These are phyloP conservation scores for Chelon auratus DNA, from an alignment of 2,797 vertebrate species.

Conservation along the genomic window DNA sequence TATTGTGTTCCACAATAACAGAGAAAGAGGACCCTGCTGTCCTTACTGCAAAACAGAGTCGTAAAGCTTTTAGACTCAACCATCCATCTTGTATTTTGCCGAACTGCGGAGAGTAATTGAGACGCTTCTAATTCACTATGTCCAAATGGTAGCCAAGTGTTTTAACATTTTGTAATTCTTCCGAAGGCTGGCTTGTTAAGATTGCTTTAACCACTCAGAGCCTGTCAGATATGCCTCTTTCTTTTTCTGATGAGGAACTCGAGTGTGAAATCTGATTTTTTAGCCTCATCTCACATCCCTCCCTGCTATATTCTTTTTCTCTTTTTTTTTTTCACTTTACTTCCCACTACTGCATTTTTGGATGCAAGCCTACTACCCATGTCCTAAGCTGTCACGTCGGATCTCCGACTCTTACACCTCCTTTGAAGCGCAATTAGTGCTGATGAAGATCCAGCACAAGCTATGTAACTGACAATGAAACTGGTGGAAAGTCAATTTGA, in stretches of 20 bases:
- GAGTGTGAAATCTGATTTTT: slow-evolving; percentile 44
- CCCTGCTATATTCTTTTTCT: background rate
- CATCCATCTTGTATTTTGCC: slow-evolving; percentile 26
- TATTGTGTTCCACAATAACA: slow-evolving; percentile 39
- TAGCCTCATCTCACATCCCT: slow-evolving; percentile 22
- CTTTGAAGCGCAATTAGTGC: slow-evolving; percentile 69
- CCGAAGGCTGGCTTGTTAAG: slow-evolving; percentile 53
- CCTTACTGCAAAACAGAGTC: slow-evolving; percentile 53
- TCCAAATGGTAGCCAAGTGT: slow-evolving; percentile 45
- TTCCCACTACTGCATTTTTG: slow-evolving; percentile 28
- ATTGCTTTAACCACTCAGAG: slow-evolving; percentile 52
- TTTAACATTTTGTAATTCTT: slow-evolving; percentile 47
- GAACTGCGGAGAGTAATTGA: slow-evolving; percentile 28
- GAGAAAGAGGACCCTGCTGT: slow-evolving; percentile 25
- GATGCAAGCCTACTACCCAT: slow-evolving; percentile 38
- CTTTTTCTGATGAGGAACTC: slow-evolving; percentile 31
- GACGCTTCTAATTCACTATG: slow-evolving; percentile 46
- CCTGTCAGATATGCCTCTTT: slow-evolving; percentile 44
- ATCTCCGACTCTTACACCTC: slow-evolving; percentile 50
- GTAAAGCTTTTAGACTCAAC: slow-evolving; percentile 48
- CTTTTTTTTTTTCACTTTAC: background rate
- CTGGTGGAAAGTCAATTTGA: slow-evolving; percentile 68
- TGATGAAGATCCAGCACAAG: slow-evolving; percentile 72
- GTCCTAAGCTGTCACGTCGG: slow-evolving; percentile 55
- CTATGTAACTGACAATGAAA: slow-evolving; percentile 70